Evolutionary conservation across 2,113 vertebrate genomes (phyloP), one percentile per base, ranked within the genome.

Genomic region (Odontophorus gujanensis): DNA sequence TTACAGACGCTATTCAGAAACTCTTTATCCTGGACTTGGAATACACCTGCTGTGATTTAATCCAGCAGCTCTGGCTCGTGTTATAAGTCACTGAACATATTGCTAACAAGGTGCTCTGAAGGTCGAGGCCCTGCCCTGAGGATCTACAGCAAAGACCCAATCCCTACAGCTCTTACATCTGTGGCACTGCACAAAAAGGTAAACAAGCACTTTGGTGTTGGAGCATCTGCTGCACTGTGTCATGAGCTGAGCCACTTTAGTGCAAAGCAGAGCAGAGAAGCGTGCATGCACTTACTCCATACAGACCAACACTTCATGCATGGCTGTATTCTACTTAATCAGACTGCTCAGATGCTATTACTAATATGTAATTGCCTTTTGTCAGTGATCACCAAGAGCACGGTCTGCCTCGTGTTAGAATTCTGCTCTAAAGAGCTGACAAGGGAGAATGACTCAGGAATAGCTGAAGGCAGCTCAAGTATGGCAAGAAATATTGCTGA

Each of bases 341-440:
- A 75, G 82, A 88, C 76, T 57, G 38, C 83, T 96, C 83, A 51
- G 51, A 61, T 73, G 61, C 78, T 90, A 61, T 78, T 89, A 62
- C 17, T 59, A 80, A 77, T 45, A 85, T 34, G 68, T 74, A 91
- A 96, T 91, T 94, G 90, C 62, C 79, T 91, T 93, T 83, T 74
- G 67, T 85, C 82, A 94, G 75, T 3, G 1, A 24, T 85, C 88
- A 95, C 75, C 50, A 38, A 59, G 57, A 94, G 79, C 85, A 83
- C 90, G 90, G 59, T 80, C 82, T 95, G 75, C 53, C 78, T 89
- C 18, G 32, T 66, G 72, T 68, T 93, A 15, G 0, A 73, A 95
- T 63, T 38, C 91, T 93, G 45, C 74, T 92, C 51, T 53, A 28
- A 53, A 9, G 51, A 53, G 66, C 74, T 86, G 86, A 43, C 68